Percentiles rank a stretch among this genome's conserved stretches.
These are phyloP conservation scores for Setophaga coronata DNA, from an alignment of 2,113 vertebrate species.

Conservation along the genomic window DNA sequence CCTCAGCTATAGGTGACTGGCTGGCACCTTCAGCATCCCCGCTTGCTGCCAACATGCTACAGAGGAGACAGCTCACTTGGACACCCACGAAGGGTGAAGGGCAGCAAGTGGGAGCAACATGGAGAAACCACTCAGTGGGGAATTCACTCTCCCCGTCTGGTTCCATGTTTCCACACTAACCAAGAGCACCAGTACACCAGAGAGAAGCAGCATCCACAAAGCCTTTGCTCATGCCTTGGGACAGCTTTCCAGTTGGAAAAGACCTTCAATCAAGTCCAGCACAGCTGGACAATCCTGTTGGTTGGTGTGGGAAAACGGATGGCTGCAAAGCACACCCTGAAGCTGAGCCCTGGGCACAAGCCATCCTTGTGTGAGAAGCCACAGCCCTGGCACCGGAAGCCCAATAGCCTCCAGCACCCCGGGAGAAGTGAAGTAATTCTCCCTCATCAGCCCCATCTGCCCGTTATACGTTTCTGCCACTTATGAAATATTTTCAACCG, in stretches of 20 bases:
- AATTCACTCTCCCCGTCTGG: not conserved
- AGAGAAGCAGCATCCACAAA: not conserved
- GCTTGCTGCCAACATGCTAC: not conserved
- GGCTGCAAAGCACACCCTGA: not conserved
- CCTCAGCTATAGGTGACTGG: fast-evolving
- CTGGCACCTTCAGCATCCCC: not conserved
- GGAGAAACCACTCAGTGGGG: fast-evolving
- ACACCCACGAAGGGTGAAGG: not conserved
- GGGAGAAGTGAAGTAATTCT: slow-evolving; percentile 58
- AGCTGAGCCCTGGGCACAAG: fast-evolving
- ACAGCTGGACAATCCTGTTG: not conserved
- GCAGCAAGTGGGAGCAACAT: not conserved
- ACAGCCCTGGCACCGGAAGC: slow-evolving; percentile 37
- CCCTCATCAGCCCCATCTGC: not conserved
- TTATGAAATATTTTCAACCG: slow-evolving; percentile 61
- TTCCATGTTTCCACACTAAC: not conserved
- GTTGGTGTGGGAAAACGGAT: not conserved
- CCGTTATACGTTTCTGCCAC: slow-evolving; percentile 10
- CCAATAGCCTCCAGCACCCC: not conserved
- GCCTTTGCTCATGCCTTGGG: not conserved
- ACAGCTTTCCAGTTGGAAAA: not conserved
- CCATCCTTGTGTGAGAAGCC: not conserved
- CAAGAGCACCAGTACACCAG: not conserved
- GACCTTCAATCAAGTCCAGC: not conserved
- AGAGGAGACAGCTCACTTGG: not conserved